phyloP scores from a whole-genome alignment of 2,797 vertebrate species.

The Argya squamiceps region DNA sequence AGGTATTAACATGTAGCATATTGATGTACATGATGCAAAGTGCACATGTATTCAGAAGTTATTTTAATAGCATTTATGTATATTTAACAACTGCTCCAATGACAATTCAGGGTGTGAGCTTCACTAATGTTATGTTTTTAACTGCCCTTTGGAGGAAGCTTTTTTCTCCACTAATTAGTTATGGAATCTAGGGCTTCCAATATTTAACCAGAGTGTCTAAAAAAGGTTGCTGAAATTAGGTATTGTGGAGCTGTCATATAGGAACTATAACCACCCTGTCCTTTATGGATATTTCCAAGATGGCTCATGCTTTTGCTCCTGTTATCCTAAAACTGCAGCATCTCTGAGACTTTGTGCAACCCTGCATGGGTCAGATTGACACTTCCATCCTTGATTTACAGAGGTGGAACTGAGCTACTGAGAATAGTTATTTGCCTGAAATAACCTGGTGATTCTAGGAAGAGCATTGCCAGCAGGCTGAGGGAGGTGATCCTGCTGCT shows the following conservation, averaged over 20 bases:
- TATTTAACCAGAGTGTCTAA: neutral
- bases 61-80: neutral
- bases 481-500: neutral
- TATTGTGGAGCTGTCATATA: neutral
- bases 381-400: neutral
- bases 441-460: neutral
- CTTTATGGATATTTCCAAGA: neutral
- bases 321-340: neutral
- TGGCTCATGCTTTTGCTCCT: neutral
- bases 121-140: neutral
- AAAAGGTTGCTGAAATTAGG: neutral
- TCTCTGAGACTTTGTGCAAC: neutral
- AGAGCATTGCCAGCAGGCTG: neutral
- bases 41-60: neutral
- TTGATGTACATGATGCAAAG: neutral
- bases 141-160: neutral
- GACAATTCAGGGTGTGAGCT: neutral
- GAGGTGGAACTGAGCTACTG: neutral
- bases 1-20: neutral
- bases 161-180: neutral
- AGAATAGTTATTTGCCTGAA: neutral
- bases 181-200: neutral
- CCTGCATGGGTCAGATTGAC: rapidly evolving
- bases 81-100: neutral
- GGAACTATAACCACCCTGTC: neutral